Conservation (phyloP, 1,140 invertebrate genomes). For the Drosophila parabipectinata region DNA sequence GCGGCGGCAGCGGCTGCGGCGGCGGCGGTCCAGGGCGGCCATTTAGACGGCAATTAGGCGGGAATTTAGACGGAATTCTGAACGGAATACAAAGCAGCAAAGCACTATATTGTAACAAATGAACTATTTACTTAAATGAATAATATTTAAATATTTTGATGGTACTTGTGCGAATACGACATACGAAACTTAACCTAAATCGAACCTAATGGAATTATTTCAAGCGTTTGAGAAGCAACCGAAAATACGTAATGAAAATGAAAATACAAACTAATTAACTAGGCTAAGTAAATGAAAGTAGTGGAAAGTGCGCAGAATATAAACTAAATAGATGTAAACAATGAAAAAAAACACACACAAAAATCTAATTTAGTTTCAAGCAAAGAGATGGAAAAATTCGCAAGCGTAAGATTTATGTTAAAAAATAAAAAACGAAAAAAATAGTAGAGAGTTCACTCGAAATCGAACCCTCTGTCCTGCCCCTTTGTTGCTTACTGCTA, state of each 20-base stretch:
- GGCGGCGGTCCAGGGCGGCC: constrained; percentile 86
- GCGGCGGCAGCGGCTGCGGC: constrained; percentile 91
- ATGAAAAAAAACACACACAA: constrained; percentile 22
- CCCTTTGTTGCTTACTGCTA: constrained; percentile 78
- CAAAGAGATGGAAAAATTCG: constrained; percentile 56
- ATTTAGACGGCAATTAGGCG: constrained; percentile 83
- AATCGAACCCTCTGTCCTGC: constrained; percentile 23
- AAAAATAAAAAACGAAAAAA: neutral
- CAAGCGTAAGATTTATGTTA: constrained; percentile 73
- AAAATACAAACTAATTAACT: constrained; percentile 73
- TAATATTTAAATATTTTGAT: constrained; percentile 59
- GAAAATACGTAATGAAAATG: constrained; percentile 75
- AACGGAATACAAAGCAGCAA: constrained; percentile 39
- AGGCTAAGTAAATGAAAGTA: constrained; percentile 73
- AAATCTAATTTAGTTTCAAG: constrained; percentile 53
- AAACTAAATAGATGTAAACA: constrained; percentile 55
- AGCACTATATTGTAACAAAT: constrained; percentile 70
- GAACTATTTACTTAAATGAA: constrained; percentile 77
- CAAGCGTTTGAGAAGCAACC: constrained; percentile 71
- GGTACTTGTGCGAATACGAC: constrained; percentile 56
- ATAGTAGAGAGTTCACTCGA: constrained; percentile 28
- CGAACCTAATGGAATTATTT: constrained; percentile 64
- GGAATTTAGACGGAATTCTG: constrained; percentile 75
- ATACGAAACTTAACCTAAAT: constrained; percentile 54
- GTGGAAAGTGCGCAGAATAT: constrained; percentile 40